Base-by-base conservation (phyloP, 2,888 invertebrate species). In the Dryococelus australis region DNA sequence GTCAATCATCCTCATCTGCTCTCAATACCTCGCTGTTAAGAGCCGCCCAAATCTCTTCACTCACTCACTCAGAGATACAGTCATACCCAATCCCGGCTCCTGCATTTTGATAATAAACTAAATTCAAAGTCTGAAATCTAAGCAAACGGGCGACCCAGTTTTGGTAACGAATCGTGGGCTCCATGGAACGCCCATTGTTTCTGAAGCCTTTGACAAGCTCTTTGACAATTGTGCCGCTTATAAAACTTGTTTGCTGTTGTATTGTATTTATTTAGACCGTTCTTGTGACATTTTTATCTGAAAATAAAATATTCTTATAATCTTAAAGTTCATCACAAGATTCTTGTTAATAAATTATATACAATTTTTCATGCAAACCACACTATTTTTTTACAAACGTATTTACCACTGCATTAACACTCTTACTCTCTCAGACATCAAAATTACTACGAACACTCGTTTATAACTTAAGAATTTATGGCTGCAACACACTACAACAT, bases 141-240 rank as follows among this genome's bases (percentile, higher is more conserved):
- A 20, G 80, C 2, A 28, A 80, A 80, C 20, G 80, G 80, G 10
- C 83, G 35, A 28, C 83, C 28, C 83, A 83, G 83, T 28, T 83
- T 83, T 9, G 28, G 83, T 24, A 27, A 83, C 24, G 83, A 24
- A 8, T 28, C 83, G 20, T 9, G 28, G 28, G 5, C 83, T 83
- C 83, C 83, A 83, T 1, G 83, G 83, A 83, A 83, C 9, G 16
- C 83, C 83, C 83, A 20, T 83, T 83, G 27, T 20, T 26, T 83
- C 28, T 83, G 83, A 83, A 83, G 83, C 83, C 20, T 83, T 28
- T 6, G 28, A 28, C 83, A 83, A 28, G 83, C 43, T 28, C 9
- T 83, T 83, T 83, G 4, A 83, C 83, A 26, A 83, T 12, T 10
- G 5, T 43, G 83, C 83, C 5, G 83, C 28, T 83, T 83, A 6